Conservation (phyloP, 2,113 vertebrate species). For the Oophaga pumilio region DNA sequence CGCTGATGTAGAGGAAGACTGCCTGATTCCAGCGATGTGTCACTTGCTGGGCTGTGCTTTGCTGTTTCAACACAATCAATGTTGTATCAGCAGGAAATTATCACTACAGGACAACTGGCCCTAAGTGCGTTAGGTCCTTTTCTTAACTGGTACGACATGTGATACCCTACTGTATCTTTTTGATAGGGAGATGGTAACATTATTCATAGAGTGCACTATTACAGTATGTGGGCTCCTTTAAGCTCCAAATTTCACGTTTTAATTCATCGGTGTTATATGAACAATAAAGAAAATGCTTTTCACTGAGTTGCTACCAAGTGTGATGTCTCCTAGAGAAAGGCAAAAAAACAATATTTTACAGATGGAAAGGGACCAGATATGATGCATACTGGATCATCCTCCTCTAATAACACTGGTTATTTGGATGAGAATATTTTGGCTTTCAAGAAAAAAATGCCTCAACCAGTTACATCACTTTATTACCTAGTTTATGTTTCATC, state of each 20-base stretch:
- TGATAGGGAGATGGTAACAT: no score
- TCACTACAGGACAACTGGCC: no score
- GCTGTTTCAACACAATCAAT: no score
- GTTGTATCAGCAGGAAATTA: no score
- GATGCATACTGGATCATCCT: not conserved
- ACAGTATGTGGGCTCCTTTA: not conserved
- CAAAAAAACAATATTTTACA: not conserved
- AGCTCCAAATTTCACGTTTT: not conserved
- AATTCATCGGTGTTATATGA: not conserved
- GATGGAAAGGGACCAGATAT: not conserved
- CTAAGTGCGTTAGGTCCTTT: no score
- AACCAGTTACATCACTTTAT: not conserved
- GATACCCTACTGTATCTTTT: no score
- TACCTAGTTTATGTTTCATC: no score
- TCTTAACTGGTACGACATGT: no score
- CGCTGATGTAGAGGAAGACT: no score
- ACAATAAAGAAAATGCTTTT: not conserved
- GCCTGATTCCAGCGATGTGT: no score
- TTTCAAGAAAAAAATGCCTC: not conserved
- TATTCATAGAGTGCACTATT: no score
- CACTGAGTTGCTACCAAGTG: not conserved
- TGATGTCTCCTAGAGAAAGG: not conserved
- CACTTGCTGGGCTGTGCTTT: no score
- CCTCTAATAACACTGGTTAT: not conserved
- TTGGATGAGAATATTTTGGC: not conserved